phyloP scores from a whole-genome alignment of 2,797 vertebrate species.

The Coendou prehensilis region DNA sequence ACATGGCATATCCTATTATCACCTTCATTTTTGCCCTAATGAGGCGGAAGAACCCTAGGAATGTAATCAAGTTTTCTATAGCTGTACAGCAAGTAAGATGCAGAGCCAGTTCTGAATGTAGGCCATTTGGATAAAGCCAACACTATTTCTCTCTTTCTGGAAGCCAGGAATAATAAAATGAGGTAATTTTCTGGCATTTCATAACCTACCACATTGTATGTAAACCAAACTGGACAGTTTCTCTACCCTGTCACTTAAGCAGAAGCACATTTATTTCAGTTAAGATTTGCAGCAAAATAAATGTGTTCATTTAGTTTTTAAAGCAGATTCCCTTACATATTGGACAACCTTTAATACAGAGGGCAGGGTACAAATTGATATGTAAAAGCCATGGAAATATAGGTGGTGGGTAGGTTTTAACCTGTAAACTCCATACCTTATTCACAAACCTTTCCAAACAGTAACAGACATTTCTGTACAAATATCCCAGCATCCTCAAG shows the following conservation, averaged over 20 bases:
- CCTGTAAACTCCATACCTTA: neutral
- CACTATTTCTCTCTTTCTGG: neutral
- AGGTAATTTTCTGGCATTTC: neutral
- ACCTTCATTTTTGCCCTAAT: conserved; percentile 6
- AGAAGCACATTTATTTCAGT: neutral
- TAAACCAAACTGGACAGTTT: neutral
- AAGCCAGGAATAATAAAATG: neutral
- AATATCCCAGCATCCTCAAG: neutral
- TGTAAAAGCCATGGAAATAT: neutral
- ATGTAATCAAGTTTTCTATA: neutral
- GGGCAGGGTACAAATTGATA: neutral
- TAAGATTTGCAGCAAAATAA: neutral
- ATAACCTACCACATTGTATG: neutral
- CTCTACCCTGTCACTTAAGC: neutral
- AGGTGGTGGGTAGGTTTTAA: neutral
- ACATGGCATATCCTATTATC: neutral
- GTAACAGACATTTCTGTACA: neutral
- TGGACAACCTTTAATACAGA: neutral
- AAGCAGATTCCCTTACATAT: neutral
- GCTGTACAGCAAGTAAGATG: neutral
- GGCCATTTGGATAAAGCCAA: neutral
- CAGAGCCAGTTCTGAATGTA: neutral
- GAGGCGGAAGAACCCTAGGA: neutral
- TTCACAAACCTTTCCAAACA: neutral
- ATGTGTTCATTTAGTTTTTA: neutral